Percentiles rank a stretch among this genome's conserved stretches.
phyloP scores from a whole-genome alignment of 35 echinoderm and acorn worm genomes.

The Ptychodera flava region DNA sequence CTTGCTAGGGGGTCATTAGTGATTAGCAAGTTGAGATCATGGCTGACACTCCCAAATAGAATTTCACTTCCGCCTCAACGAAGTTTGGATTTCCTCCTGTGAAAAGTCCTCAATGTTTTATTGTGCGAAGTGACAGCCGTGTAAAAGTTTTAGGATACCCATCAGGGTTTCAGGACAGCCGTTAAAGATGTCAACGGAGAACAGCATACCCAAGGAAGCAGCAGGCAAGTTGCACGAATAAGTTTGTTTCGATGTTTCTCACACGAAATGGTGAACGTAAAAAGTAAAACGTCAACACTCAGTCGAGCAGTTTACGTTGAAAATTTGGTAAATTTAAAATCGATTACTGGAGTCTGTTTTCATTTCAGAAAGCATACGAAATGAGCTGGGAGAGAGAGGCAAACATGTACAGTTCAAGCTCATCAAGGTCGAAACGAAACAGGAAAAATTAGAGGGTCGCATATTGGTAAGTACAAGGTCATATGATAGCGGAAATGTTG shows the following conservation, averaged over 20 bases:
- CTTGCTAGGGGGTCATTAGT: no score
- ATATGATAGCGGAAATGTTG: not conserved
- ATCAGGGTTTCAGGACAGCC: not conserved
- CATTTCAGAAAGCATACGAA: slow-evolving; percentile 7
- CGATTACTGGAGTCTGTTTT: no score
- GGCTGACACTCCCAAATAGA: not conserved
- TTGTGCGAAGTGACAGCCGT: not conserved
- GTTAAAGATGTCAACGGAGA: not conserved
- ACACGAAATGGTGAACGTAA: not conserved
- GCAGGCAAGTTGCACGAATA: not conserved
- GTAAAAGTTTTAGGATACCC: not conserved
- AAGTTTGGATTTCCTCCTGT: not conserved
- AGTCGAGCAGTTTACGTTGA: not conserved
- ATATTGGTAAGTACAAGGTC: not conserved
- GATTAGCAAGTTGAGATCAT: not conserved
- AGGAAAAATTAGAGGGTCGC: slow-evolving; percentile 11
- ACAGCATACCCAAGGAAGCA: not conserved
- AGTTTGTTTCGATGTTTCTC: no score
- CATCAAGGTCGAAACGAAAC: slow-evolving; percentile 5
- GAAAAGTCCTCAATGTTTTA: not conserved
- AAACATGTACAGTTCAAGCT: not conserved
- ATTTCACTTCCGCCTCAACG: not conserved
- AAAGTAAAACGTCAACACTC: no score
- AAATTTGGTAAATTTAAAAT: no score
- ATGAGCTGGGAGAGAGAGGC: slow-evolving; percentile 3